Base-by-base conservation (phyloP, 1,140 invertebrate species). In the Acyrthosiphon pisum region DNA sequence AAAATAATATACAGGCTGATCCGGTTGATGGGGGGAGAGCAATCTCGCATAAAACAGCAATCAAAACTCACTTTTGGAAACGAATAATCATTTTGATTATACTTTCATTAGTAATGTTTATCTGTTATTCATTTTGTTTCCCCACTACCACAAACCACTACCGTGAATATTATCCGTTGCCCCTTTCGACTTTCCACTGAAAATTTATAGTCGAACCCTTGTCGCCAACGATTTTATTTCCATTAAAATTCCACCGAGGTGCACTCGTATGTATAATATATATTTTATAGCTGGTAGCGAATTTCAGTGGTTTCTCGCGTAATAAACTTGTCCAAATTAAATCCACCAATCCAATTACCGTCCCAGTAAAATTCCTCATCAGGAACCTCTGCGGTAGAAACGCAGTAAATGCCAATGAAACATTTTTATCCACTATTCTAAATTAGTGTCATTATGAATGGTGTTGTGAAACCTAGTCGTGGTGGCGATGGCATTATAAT, bases 101-200 rank as follows among this genome's bases (percentile, higher is more conserved):
- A 56, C 87, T 53, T 89, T 53, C 50, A 56, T 53, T 53, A 56
- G 35, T 89, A 89, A 53, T 56, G 87, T 89, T 89, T 56, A 89
- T 89, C 87, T 26, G n/a, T 37, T 37, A 50, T 89, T 53, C 87
- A 30, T 89, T 37, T 89, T 23, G 48, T 56, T 56, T 2, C n/a
- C n/a, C 48, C 18, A 41, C 83, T 48, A 37, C 30, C 84, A 6
- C 44, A n/a, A 18, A 44, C 35, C 84, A 87, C 22, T 87, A 76
- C 30, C 30, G 18, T 76, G 60, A 76, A n/a, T 87, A 87, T 87
- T 44, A 6, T 46, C 11, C 41, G 84, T 48, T 46, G 26, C 84
- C 23, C 30, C 18, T 30, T 41, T 90, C 50, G 37, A 26, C 35
- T 44, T 6, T 11, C 1, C 35, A 60, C 22, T 30, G 20, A 60